Evolutionary conservation across 2,113 vertebrate species (phyloP).

Genomic region (Pantherophis guttatus): DNA sequence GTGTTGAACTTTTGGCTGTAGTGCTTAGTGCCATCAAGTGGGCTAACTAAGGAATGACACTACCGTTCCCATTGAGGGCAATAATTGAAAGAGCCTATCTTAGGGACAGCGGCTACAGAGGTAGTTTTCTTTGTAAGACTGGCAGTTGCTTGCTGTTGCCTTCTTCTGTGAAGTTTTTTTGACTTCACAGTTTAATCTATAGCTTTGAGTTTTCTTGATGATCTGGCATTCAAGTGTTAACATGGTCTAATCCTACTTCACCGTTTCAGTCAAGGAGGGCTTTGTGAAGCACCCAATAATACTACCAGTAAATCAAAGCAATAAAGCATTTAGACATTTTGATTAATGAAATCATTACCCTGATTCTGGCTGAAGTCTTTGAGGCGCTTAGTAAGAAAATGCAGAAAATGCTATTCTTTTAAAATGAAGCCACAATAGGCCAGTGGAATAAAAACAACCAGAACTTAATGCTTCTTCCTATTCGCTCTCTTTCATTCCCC

Average conservation of each 20-base stretch:
- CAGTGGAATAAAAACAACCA: background rate
- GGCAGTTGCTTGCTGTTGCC: background rate
- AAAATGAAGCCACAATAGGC: background rate
- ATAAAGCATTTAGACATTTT: background rate
- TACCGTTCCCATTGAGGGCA: accelerated
- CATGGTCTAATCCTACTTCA: background rate
- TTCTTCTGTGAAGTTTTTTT: background rate
- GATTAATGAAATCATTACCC: background rate
- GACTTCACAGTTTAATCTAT: background rate
- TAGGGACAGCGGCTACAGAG: background rate
- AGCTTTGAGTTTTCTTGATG: background rate
- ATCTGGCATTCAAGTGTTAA: background rate
- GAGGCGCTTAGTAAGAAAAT: background rate
- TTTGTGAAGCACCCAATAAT: background rate
- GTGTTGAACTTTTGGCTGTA: background rate
- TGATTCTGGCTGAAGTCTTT: background rate
- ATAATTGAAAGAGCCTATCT: background rate
- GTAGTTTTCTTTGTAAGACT: background rate
- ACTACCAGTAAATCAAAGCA: background rate
- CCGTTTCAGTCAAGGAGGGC: background rate
- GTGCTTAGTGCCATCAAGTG: slow-evolving; percentile 42
- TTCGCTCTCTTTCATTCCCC: background rate
- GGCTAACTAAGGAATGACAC: background rate
- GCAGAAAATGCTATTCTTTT: background rate
- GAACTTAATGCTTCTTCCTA: background rate